Conservation (phyloP, 2,888 invertebrate genomes). For the Torymus auratus region DNA sequence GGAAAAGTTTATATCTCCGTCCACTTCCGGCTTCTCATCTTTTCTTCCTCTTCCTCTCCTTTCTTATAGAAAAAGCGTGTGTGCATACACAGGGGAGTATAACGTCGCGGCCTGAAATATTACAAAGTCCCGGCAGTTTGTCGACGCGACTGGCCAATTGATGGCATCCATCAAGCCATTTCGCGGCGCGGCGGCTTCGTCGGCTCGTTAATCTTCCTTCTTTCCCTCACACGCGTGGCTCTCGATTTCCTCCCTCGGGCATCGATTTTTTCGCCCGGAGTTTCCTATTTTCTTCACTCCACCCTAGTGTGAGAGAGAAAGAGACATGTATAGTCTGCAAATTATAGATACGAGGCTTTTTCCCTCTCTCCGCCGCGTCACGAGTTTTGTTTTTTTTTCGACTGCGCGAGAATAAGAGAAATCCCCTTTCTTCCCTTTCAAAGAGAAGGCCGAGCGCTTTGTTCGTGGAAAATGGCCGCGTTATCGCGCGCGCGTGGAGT, state of each 20-base stretch:
- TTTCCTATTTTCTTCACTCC: not conserved
- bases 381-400: no score
- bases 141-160: slow-evolving; percentile 59
- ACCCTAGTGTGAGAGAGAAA: not conserved
- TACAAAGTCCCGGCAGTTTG: slow-evolving; percentile 57
- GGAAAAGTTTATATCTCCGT: no score
- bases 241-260: not conserved
- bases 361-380: no score
- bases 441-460: no score
- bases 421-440: no score
- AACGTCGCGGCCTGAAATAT: slow-evolving; percentile 23
- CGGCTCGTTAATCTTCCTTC: slow-evolving; percentile 40
- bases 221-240: no score
- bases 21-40: not conserved
- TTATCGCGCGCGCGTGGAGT: no score
- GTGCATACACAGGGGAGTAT: no score
- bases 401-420: no score
- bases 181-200: not conserved
- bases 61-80: not conserved
- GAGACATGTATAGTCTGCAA: not conserved
- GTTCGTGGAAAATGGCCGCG: no score
- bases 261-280: no score
- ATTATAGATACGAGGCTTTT: slow-evolving; percentile 1
- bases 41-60: not conserved
- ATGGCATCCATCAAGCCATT: slow-evolving; percentile 57